Evolutionary conservation across 2,888 invertebrate genomes (phyloP), one percentile per base, ranked within the genome.

Genomic region (Pristionchus arcanus): DNA sequence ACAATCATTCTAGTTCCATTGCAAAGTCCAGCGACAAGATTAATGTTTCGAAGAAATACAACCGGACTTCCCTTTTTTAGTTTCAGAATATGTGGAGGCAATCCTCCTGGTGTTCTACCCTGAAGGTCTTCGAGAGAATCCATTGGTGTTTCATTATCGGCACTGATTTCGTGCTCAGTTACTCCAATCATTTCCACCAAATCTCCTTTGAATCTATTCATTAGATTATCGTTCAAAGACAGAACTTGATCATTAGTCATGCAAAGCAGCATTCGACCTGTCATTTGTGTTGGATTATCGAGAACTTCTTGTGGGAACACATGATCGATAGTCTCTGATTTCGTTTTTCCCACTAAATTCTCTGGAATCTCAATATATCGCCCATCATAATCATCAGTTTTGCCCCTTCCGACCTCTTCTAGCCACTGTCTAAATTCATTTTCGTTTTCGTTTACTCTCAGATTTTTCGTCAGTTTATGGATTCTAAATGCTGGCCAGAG

Each of bases 11-110:
- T 34, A 25, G 91, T 91, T 19, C 92, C 92, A 90, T 92, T 92
- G 49, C 93, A 93, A 11, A 92, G 53, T 7, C 92, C 92, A 77
- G 89, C 74, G 16, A 68, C 55, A 16, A 91, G 90, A 85, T 89
- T 92, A 2, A 92, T 59, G 68, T 93, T 92, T 53, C 91, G n/a
- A 5, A 92, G 34, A 15, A 92, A 49, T 84, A 93, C 91, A 0
- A 92, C 91, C 21, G 87, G 89, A 31, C 68, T 71, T 89, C 91
- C 83, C 31, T 66, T 77, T 63, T 89, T 91, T 31, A 92, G 74
- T 13, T 59, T 81, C 55, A 92, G 77, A 77, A 55, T 34, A 31
- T 92, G 91, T 21, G 77, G 87, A 34, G 91, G 92, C 66, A 92
- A 74, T n/a, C 87, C 89, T 13, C 37, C 31, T 2, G 87, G 74